Base-by-base conservation (phyloP, 2,113 vertebrate genomes). In the Paedocypris sp. region DNA sequence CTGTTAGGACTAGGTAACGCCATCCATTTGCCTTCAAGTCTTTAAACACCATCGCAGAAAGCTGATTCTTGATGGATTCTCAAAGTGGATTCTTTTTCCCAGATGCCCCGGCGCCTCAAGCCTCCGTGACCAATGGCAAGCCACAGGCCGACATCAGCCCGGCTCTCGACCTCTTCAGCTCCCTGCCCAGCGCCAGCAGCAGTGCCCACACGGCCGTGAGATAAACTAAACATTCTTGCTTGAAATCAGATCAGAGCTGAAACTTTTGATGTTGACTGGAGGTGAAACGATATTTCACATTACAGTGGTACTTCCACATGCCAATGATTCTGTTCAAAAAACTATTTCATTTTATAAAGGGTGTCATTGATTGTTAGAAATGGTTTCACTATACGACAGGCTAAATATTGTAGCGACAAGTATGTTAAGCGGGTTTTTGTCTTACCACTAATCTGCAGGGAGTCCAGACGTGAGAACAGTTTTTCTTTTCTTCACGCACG, bases 1-100 rank as follows among this genome's bases (percentile, higher is more conserved):
- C 79, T 98, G 70, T 77, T 98, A 65, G 93, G 90, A 69, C 85
- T 98, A 62, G 94, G 94, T 98, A 89, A 63, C 1, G 2, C 45
- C 29, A 19, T 28, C 28, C 3, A 3, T 1, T 19, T 3, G 15
- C 11, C 19, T 29, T 3, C 15, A 13, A 41, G 26, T 8, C 26
- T 23, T 5, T 38, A 7, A 29, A 2, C 23, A 16, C 25, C 15
- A 2, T 5, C 8, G 11, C 15, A 4, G 22, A 28, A 29, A n/a
- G n/a, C 18, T 23, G 29, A 48, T 15, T 3, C 23, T 22, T 31
- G 2, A 18, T 2, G 11, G n/a, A n/a, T n/a, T n/a, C n/a, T 9
- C 45, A 1, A 23, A 47, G 11, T 9, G 3, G 15, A 25, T 7
- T 47, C 60, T 61, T 49, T 29, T 49, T 62, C 16, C 28, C 73